phyloP scores from a whole-genome alignment of 2,113 vertebrate species.

The Australoheros scitulus region DNA sequence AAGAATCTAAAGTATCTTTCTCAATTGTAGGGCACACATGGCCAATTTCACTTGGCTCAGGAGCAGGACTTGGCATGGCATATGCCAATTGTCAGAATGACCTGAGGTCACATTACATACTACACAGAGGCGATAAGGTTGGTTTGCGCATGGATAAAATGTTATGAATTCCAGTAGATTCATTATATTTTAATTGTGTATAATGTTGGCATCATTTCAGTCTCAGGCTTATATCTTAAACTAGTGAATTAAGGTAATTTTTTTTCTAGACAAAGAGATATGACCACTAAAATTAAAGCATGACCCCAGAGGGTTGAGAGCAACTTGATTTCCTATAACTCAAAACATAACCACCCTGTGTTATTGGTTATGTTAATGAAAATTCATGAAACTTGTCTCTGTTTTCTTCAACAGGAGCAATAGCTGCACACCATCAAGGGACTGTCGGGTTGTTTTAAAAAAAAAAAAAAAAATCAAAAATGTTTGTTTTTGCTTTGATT shows the following conservation, averaged over 20 bases:
- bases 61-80: constrained; percentile 93
- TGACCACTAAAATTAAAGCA: neutral
- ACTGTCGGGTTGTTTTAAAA: constrained; percentile 33
- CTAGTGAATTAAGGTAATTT: neutral
- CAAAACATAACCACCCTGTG: neutral
- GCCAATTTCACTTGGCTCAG: constrained; percentile 89
- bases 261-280: neutral
- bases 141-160: constrained; percentile 4
- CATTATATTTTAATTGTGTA: neutral
- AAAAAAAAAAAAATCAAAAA: constrained; percentile 1
- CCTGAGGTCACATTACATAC: constrained; percentile 89
- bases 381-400: neutral
- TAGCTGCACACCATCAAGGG: constrained; percentile 54
- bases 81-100: constrained; percentile 97
- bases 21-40: constrained; percentile 87
- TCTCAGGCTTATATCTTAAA: neutral
- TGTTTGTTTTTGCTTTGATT: constrained; percentile 39
- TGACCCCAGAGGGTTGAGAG: neutral
- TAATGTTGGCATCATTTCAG: neutral
- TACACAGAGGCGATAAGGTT: constrained; percentile 89
- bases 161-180: neutral
- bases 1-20: neutral
- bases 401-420: constrained; percentile 68
- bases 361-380: neutral
- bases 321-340: neutral